Conservation (phyloP, 2,113 vertebrate genomes). For the Bufo gargarizans region DNA sequence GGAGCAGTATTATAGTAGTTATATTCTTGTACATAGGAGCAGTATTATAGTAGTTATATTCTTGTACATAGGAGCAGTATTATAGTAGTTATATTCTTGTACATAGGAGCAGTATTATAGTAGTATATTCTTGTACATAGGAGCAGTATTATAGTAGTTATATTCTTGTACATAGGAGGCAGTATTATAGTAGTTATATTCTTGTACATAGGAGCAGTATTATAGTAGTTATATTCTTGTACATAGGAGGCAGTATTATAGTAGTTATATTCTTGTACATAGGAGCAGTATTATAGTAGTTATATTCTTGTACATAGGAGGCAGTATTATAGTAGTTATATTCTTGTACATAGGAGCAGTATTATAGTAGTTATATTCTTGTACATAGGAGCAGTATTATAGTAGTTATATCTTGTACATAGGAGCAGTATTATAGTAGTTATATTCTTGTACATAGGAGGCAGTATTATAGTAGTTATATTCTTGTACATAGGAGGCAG, state of each 20-base stretch:
- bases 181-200: background rate
- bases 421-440: too few relatives aligned
- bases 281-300: too few relatives aligned
- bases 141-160: too few relatives aligned
- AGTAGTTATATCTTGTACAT: too few relatives aligned
- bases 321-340: background rate
- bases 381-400: too few relatives aligned
- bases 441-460: too few relatives aligned
- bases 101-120: background rate
- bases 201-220: background rate
- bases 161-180: too few relatives aligned
- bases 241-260: too few relatives aligned
- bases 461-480: constrained; percentile 5
- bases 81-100: constrained; percentile 9
- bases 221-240: background rate
- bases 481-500: constrained; percentile 2
- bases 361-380: too few relatives aligned
- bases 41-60: background rate
- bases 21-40: background rate
- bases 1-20: background rate
- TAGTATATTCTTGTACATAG: background rate
- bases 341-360: background rate
- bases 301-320: too few relatives aligned
- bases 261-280: too few relatives aligned
- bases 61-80: background rate